A percentile compares a stretch with the other conserved stretches of the same genome.
Evolutionary conservation across 2,888 invertebrate genomes (phyloP).

Genomic region (Tillus elongatus): DNA sequence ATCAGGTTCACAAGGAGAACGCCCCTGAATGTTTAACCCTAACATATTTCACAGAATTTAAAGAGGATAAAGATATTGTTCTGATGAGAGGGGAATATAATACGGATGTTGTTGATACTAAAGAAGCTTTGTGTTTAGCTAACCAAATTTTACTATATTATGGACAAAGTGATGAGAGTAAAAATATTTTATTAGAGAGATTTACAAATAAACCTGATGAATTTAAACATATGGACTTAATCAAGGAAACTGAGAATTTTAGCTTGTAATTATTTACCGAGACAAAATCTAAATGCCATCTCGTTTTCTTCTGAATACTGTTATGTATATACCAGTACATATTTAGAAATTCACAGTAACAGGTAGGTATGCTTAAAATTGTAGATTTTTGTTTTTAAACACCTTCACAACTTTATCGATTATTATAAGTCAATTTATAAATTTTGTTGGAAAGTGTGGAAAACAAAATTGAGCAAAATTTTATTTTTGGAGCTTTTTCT

Average conservation of each 20-base stretch:
- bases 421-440: too few species aligned
- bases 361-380: too few species aligned
- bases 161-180: conserved; percentile 52
- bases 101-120: conserved; percentile 60
- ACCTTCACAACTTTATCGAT: too few species aligned
- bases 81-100: conserved; percentile 84
- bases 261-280: too few species aligned
- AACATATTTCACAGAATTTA: conserved; percentile 68
- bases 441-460: too few species aligned
- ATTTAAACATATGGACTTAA: conserved; percentile 76
- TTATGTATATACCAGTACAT: too few species aligned
- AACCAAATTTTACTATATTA: conserved; percentile 83
- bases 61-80: conserved; percentile 60
- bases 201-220: conserved; percentile 64
- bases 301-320: too few species aligned
- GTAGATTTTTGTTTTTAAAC: too few species aligned
- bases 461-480: too few species aligned
- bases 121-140: conserved; percentile 77
- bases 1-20: conserved; percentile 81
- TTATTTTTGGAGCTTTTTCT: too few species aligned
- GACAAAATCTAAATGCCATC: too few species aligned
- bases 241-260: conserved; percentile 63
- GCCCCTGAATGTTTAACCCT: conserved; percentile 79
- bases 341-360: too few species aligned
- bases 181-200: conserved; percentile 53